A percentile compares a stretch with the other conserved stretches of the same genome.
These are phyloP conservation scores for Rhagonycha lutea DNA, from an alignment of 2,888 invertebrate genomes.

Conservation along the genomic window DNA sequence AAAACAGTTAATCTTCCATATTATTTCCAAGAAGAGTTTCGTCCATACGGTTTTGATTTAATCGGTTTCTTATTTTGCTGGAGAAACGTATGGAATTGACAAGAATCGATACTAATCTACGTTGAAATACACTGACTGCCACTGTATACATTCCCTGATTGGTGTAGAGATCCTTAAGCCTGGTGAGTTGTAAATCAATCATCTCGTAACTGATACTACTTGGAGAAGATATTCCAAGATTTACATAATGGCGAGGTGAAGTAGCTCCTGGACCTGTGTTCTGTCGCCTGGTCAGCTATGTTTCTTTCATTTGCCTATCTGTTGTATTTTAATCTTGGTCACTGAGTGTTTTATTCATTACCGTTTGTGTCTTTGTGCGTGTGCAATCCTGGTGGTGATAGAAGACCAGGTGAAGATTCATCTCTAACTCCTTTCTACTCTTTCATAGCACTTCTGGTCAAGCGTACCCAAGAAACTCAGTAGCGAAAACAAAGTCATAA, in stretches of 20 bases:
- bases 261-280: slow-evolving; percentile 38
- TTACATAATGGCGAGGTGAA: slow-evolving; percentile 44
- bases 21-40: slow-evolving; percentile 1
- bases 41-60: slow-evolving; percentile 1
- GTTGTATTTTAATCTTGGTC: slow-evolving; percentile 31
- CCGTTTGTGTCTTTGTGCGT: slow-evolving; percentile 20
- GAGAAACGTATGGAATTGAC: slow-evolving; percentile 31
- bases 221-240: slow-evolving; percentile 40
- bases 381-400: slow-evolving; percentile 20
- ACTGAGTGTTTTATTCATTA: slow-evolving; percentile 28
- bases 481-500: slow-evolving; percentile 27
- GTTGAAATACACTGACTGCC: slow-evolving; percentile 41
- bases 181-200: slow-evolving; percentile 45
- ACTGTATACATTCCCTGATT: slow-evolving; percentile 38
- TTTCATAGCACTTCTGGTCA: not conserved
- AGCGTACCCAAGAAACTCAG: not conserved
- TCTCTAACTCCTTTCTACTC: not conserved
- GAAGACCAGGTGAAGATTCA: slow-evolving; percentile 18
- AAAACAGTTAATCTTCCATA: not conserved
- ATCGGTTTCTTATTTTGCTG: slow-evolving; percentile 11
- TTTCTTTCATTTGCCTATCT: slow-evolving; percentile 42
- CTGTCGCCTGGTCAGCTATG: slow-evolving; percentile 36
- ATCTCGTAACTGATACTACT: slow-evolving; percentile 43
- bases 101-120: slow-evolving; percentile 34
- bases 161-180: slow-evolving; percentile 29